Evolutionary conservation across 2,888 invertebrate genomes (phyloP).

Genomic region (Ophraella communa): DNA sequence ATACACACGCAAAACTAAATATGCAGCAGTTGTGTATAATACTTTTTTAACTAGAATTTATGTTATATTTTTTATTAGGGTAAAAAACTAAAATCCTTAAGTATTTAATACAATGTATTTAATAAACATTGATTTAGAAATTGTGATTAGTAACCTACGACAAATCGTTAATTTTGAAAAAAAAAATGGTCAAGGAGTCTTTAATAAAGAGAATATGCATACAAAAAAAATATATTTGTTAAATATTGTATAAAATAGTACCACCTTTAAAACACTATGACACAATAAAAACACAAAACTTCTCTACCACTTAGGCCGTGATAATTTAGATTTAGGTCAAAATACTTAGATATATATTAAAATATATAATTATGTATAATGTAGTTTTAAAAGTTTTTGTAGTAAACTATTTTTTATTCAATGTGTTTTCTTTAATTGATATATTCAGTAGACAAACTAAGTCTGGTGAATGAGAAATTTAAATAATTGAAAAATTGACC

Average conservation of each 20-base stretch:
- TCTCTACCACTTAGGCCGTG: neutral
- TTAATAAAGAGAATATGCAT: neutral
- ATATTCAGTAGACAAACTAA: too few relatives aligned
- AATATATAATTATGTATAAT: neutral
- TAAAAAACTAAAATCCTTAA: too few relatives aligned
- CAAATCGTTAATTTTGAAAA: too few relatives aligned
- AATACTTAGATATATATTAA: neutral
- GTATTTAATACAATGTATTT: neutral
- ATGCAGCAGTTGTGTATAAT: too few relatives aligned
- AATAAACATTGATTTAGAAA: neutral
- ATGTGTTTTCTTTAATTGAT: neutral
- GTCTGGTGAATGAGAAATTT: too few relatives aligned
- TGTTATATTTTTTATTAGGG: too few relatives aligned
- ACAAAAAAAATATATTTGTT: neutral
- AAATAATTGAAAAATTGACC: too few relatives aligned
- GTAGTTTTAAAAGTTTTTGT: slow-evolving; percentile 1
- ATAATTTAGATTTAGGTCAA: slow-evolving; percentile 2
- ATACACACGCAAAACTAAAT: too few relatives aligned
- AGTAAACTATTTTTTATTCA: slow-evolving; percentile 1
- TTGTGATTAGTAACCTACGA: too few relatives aligned
- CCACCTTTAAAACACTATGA: neutral
- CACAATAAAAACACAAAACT: neutral
- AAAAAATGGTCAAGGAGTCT: neutral
- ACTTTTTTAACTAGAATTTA: too few relatives aligned
- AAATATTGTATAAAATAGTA: neutral